Percentiles rank a stretch among this genome's conserved stretches.
phyloP scores from a whole-genome alignment of 2,113 vertebrate species.

The Thalassarche chlororhynchos region DNA sequence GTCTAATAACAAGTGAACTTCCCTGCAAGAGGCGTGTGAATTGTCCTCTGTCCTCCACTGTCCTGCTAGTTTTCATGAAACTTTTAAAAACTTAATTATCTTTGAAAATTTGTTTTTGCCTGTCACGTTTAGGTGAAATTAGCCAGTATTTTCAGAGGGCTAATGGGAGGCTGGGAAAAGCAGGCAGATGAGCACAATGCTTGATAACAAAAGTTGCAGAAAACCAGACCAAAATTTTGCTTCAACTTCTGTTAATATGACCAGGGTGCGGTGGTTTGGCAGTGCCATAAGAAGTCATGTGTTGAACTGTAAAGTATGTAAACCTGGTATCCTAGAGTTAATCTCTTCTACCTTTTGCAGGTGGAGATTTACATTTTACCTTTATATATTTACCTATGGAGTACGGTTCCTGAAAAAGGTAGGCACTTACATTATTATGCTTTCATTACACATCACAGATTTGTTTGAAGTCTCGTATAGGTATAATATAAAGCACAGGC shows the following conservation, averaged over 20 bases:
- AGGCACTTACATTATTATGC: conserved; percentile 61
- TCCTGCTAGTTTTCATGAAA: not conserved
- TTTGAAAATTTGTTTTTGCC: not conserved
- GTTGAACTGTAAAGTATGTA: conserved; percentile 15
- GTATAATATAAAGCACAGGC: not conserved
- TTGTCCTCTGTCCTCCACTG: not conserved
- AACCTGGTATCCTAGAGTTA: conserved; percentile 31
- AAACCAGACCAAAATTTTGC: not conserved
- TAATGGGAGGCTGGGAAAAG: not conserved
- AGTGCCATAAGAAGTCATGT: not conserved
- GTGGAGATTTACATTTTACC: conserved; percentile 97
- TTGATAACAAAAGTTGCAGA: not conserved
- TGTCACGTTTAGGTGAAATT: not conserved
- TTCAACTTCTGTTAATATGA: not conserved
- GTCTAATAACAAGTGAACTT: not conserved
- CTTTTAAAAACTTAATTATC: not conserved
- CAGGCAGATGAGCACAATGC: not conserved
- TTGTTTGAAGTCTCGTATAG: not conserved
- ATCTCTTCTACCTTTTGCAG: conserved; percentile 80
- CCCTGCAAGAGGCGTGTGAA: not conserved
- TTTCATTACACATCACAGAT: not conserved
- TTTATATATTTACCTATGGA: conserved; percentile 97
- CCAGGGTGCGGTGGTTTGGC: not conserved
- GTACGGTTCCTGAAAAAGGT: conserved; percentile 97
- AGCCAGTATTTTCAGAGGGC: not conserved